Evolutionary conservation across 2,888 invertebrate species (phyloP), one percentile per base, ranked within the genome.

Genomic region (Blastobasis lacticolella): DNA sequence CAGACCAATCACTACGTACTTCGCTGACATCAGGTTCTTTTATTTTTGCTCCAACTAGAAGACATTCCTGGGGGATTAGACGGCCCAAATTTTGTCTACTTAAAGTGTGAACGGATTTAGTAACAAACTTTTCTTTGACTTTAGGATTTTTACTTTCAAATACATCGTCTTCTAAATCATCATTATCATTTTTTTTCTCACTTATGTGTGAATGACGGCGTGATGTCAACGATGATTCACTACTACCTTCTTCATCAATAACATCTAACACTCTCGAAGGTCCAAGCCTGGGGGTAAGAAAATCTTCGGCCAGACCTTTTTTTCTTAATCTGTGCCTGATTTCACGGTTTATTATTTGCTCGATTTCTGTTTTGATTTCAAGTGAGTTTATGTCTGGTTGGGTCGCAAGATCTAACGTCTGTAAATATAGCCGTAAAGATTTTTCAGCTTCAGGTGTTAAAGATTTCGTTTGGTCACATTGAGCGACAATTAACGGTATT

Each of bases 221-320:
- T 61, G 92, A 89, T 60, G 90, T 85, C 58, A 91, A 88, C 58
- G 91, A 92, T 5, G 91, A 87, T 64, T 93, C 92, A 67, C 86
- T 77, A 64, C 93, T 93, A 4, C 90, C 91, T 82, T 95, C 95
- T 77, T 95, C 95, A 64, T 92, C 92, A 59, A 95, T 95, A 5
- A 93, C 94, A 68, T 94, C 94, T 66, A 95, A 82, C 59, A 90
- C 92, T 69, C 93, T 89, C 8, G 92, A 91, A 64, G 91, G 91
- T 6, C 91, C 90, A 0, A 92, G 89, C 51, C 90, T 75, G 56
- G 73, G 71, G 43, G 66, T 57, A 46, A 71, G 61, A 59, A 73
- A 73, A 50, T 88, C 87, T 49, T 88, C 87, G 38, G 78, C 70
- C n/a, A 75, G 58, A 48, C 73, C 86, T 73, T 79, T 81, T 66